These are phyloP conservation scores for Sceloporus tristichus DNA, from an alignment of 2,113 vertebrate species.

Conservation along the genomic window DNA sequence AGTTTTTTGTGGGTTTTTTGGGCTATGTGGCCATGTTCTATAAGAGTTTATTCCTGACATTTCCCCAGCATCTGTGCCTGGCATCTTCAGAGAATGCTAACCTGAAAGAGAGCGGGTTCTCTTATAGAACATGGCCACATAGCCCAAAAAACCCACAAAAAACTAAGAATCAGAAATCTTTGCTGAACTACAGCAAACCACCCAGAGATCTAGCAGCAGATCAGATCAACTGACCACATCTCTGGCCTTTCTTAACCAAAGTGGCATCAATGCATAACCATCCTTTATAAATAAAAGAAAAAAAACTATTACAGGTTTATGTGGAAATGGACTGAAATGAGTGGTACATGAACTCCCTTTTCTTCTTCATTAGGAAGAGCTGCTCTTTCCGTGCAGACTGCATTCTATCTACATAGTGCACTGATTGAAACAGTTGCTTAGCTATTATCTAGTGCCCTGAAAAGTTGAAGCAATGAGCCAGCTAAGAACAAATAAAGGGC, in stretches of 20 bases:
- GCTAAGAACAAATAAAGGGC: not conserved
- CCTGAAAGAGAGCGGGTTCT: too few species aligned
- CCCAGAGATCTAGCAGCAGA: not conserved
- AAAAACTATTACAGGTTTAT: not conserved
- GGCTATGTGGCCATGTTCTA: too few species aligned
- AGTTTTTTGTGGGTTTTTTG: too few species aligned
- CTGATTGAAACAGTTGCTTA: not conserved
- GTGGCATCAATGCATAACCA: not conserved
- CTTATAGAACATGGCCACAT: too few species aligned
- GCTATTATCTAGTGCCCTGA: not conserved
- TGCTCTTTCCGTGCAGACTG: not conserved
- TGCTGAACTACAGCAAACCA: not conserved
- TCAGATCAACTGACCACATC: not conserved
- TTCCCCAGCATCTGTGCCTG: too few species aligned
- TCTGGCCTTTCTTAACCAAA: not conserved
- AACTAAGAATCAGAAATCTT: not conserved
- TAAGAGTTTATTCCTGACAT: too few species aligned
- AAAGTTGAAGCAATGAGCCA: slow-evolving; percentile 8
- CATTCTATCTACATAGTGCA: not conserved
- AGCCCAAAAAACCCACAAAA: too few species aligned
- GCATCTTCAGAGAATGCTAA: too few species aligned
- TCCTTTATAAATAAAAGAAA: not conserved
- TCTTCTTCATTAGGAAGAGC: slow-evolving; percentile 4
- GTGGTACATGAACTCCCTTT: not conserved
- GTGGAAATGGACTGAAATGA: not conserved